These are phyloP conservation scores for Halictus ligatus DNA, from an alignment of 2,888 invertebrate species.

Conservation along the genomic window DNA sequence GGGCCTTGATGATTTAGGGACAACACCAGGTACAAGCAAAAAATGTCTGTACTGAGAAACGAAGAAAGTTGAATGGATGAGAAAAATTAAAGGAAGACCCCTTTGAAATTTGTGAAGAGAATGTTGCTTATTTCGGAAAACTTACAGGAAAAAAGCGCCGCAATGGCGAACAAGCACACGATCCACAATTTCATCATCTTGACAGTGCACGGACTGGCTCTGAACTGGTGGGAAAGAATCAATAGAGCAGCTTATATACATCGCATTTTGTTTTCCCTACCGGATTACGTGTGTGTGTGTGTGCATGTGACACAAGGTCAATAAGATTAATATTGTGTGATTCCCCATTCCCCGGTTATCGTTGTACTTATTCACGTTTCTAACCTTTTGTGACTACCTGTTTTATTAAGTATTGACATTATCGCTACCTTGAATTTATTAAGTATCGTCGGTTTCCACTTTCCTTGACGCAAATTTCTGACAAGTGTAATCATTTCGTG, in stretches of 20 bases:
- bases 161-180: slow-evolving; percentile 22
- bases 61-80: no score
- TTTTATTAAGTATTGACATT: neutral
- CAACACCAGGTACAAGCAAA: no score
- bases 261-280: neutral
- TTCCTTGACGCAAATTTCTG: neutral
- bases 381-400: neutral
- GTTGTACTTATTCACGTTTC: neutral
- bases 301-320: neutral
- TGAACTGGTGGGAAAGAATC: neutral
- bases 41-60: no score
- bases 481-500: neutral
- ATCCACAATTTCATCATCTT: slow-evolving; percentile 32
- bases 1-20: neutral
- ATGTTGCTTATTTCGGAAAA: neutral
- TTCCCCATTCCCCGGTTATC: neutral
- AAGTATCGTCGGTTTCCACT: neutral
- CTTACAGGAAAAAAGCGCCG: slow-evolving; percentile 36
- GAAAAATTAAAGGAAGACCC: neutral
- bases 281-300: neutral
- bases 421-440: no score
- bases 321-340: neutral
- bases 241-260: slow-evolving; percentile 33
- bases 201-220: neutral
- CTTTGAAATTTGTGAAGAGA: neutral